Base-by-base conservation (phyloP, 37 sponge, comb jelly and placozoan genomes). In the Crambe crambe region DNA sequence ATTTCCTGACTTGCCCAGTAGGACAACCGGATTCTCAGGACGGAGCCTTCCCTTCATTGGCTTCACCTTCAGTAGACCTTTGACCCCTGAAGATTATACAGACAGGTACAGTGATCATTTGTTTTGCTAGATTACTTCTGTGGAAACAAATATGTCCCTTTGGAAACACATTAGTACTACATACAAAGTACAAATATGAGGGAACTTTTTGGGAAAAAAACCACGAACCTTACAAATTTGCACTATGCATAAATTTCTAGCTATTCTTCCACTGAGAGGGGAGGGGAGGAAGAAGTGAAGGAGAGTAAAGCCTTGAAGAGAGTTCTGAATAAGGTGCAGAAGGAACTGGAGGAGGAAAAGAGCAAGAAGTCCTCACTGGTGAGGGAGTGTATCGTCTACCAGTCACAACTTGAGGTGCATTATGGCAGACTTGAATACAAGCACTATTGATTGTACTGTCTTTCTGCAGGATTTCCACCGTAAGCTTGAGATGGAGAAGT, bases 31-130 rank as follows among this genome's bases (percentile, higher is more conserved):
- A 81, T 91, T 91, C 76, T 77, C 85, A 20, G 94, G 92, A 9
- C 74, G 81, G 60, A 70, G 51, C 23, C 83, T 97, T 2, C 95
- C 95, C 32, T 97, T 97, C 80, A 73, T 89, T 22, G 97, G 97
- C 60, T 97, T 97, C 84, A 97, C 92, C 20, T 95, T 86, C 85
- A 87, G 82, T 22, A 37, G 87, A 22, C 30, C 22, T 21, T 23
- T 40, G 74, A 15, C 54, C 37, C n/a, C 42, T 26, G 66, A 30
- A 1, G 38, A 70, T 42, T 70, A 10, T 15, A 42, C 26, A 9
- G 43, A 38, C 27, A 70, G 71, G 66, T 65, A 17, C 25, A 2
- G 26, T 3, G 25, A 4, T 58, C 21, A 3, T 58, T 9, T 60
- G 25, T 5, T 25, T 25, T 21, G 21, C 61, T 21, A 9, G 21